phyloP scores from a whole-genome alignment of 2,888 invertebrate genomes.

The Archaeoteleia sp. region DNA sequence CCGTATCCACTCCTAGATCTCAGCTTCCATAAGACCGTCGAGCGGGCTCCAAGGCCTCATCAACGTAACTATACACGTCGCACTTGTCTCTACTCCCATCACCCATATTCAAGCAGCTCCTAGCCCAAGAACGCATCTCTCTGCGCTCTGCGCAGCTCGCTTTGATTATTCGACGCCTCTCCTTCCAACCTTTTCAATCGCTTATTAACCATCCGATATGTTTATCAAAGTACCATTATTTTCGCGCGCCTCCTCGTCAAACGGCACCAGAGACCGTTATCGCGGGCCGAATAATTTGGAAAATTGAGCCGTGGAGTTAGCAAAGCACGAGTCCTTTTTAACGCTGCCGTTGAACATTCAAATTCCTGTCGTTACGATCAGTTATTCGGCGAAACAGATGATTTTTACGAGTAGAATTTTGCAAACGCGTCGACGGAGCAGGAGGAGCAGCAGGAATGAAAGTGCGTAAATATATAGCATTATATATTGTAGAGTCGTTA shows the following conservation, averaged over 20 bases:
- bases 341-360: no score
- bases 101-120: conserved; percentile 16
- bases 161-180: conserved; percentile 26
- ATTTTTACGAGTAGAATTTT: conserved; percentile 13
- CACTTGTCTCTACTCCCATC: conserved; percentile 29
- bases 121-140: conserved; percentile 8
- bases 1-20: conserved; percentile 39
- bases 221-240: no score
- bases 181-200: neutral
- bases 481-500: conserved; percentile 42
- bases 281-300: no score
- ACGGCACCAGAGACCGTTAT: neutral
- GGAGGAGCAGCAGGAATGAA: neutral
- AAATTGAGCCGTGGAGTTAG: no score
- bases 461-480: conserved; percentile 32
- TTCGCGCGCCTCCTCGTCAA: no score
- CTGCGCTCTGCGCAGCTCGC: no score
- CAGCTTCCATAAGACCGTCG: conserved; percentile 5
- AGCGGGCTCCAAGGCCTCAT: conserved; percentile 25
- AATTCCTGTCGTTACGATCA: no score
- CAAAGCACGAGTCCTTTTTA: no score
- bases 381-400: no score
- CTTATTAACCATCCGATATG: neutral
- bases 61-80: conserved; percentile 33
- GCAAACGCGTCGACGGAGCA: conserved; percentile 4